Evolutionary conservation across 2,113 vertebrate genomes (phyloP), one percentile per base, ranked within the genome.

Genomic region (Centropus unirufus): DNA sequence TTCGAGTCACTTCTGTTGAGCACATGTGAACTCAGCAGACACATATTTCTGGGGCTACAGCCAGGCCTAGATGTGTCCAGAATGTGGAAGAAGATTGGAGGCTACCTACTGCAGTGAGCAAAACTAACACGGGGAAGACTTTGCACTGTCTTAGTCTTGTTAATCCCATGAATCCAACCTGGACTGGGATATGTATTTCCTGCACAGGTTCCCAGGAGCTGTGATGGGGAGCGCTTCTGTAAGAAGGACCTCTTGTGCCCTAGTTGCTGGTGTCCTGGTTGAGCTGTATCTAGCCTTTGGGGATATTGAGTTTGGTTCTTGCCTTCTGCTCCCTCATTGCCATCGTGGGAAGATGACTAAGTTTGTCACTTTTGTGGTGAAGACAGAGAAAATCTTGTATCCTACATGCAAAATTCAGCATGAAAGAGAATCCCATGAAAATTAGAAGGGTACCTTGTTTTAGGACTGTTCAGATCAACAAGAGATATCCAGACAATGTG

Each of bases 1-100:
- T 81, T 90, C 62, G 61, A 94, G 83, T 86, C 36, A 59, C 52
- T 95, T 59, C 90, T 94, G 92, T 74, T 90, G 57, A 81, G 72
- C 95, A 95, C 64, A 94, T 96, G 79, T 90, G 76, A 86, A 77
- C 30, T 76, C 36, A 58, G 62, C 0, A 2, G 59, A 54, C 44
- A 52, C 1, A 2, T 64, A 24, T 83, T 83, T 17, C 63, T 80
- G 51, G 49, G 67, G 67, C 34, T 69, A n/a, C 62, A 92, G 75
- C 54, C 89, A 86, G 74, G 63, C 68, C 59, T 87, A 89, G 58
- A 83, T 49, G 57, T 70, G 55, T 86, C 55, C 83, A 32, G 79
- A n/a, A 70, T 58, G 23, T 14, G 21, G 39, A 66, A 17, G 36
- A 73, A 63, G 46, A 49, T 2, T 49, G n/a, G 9, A 39, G 52